These are phyloP conservation scores for Paralichthys olivaceus DNA, from an alignment of 2,113 vertebrate genomes.

Conservation along the genomic window DNA sequence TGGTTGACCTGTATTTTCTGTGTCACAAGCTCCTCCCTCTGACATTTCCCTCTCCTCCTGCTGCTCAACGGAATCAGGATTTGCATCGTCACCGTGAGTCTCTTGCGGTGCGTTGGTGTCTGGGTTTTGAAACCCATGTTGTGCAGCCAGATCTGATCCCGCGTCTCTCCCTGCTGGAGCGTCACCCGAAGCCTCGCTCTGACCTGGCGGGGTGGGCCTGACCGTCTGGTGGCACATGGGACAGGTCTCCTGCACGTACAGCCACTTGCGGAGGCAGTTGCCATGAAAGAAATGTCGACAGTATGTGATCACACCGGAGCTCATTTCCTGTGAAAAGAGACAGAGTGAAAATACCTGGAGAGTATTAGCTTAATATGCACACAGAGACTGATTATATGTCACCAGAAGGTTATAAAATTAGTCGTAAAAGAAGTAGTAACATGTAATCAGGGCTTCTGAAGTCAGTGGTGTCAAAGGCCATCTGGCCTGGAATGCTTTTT, in stretches of 20 bases:
- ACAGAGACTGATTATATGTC: too few species aligned
- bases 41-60: background rate
- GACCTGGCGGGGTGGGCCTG: conserved; percentile 37
- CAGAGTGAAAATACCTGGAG: background rate
- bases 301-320: conserved; percentile 84
- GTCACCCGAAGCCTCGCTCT: conserved; percentile 30
- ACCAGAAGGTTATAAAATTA: too few species aligned
- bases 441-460: too few species aligned
- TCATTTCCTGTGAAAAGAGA: conserved; percentile 84
- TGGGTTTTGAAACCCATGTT: conserved; percentile 11
- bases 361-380: too few species aligned
- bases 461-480: too few species aligned
- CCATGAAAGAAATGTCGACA: conserved; percentile 89
- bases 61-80: background rate
- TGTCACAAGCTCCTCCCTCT: background rate
- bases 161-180: conserved; percentile 8
- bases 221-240: conserved; percentile 88
- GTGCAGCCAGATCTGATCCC: background rate
- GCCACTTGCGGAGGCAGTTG: conserved; percentile 88
- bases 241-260: conserved; percentile 89
- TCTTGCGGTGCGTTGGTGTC: background rate
- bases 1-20: conserved; percentile 2
- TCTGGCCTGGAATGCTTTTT: too few species aligned
- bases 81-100: fast-evolving
- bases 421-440: too few species aligned